Evolutionary conservation across 2,797 vertebrate species (phyloP), one percentile per base, ranked within the genome.

Genomic region (Paratrypauchen microcephalus): DNA sequence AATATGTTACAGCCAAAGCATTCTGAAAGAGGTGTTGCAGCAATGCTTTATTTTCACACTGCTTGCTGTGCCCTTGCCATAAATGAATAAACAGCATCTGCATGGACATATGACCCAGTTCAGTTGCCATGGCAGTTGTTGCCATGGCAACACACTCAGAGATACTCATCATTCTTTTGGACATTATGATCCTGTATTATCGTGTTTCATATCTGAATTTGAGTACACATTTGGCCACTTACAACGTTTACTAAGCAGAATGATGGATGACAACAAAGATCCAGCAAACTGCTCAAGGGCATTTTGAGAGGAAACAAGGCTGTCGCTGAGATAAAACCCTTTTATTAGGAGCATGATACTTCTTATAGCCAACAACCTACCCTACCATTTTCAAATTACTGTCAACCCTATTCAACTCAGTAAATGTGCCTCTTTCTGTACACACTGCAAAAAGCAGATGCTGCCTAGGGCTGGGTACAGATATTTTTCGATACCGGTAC

Each of bases 91-190:
- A 84, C 76, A 83, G 80, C 83, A 87, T 87, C 88, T 89, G 88
- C 88, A 90, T 74, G 89, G 87, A 87, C 84, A 88, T 79, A 83
- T 86, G 87, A 85, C 88, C 88, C 85, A 92, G 58, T 83, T 85
- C 69, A 63, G 90, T 93, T 86, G 76, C 91, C 88, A 87, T 89
- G 71, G 92, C 84, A 91, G 92, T 90, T 70, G 86, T 91, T 87
- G 84, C 88, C 90, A 84, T 88, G 87, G 77, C 81, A 72, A 87
- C 87, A 73, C 80, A 58, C 28, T 69, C 36, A 74, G 70, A 65
- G 77, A 87, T 77, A 69, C 70, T 78, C 71, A 41, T 67, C 66
- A 18, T 68, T 84, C 76, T 86, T 76, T 70, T 73, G 80, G 78
- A 76, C 64, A 71, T 69, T 12, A 55, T 59, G 64, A 57, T 54